A percentile compares a stretch with the other conserved stretches of the same genome.
phyloP scores from a whole-genome alignment of 2,113 vertebrate species.

The Psilopogon haemacephalus region DNA sequence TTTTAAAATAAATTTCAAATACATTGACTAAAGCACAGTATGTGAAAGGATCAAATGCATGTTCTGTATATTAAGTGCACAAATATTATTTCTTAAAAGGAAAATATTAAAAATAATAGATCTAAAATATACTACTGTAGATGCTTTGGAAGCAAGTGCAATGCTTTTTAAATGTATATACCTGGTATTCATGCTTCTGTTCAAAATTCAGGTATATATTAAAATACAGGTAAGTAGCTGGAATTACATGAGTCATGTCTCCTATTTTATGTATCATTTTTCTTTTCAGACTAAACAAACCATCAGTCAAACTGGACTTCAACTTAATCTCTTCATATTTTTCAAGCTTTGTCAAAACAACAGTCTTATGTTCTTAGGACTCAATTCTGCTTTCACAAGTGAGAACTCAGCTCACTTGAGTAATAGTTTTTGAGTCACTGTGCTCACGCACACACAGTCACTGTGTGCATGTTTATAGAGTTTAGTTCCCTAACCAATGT shows the following conservation, averaged over 20 bases:
- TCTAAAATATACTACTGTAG: not conserved
- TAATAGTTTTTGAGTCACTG: not conserved
- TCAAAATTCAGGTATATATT: not conserved
- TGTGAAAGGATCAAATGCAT: not conserved
- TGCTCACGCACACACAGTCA: not conserved
- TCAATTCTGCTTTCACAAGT: not conserved
- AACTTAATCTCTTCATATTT: not conserved
- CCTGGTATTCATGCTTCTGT: not conserved
- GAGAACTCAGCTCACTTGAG: not conserved
- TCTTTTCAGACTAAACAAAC: not conserved
- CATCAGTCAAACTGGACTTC: not conserved
- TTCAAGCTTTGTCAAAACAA: slow-evolving; percentile 12
- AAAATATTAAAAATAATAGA: not conserved
- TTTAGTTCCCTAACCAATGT: not conserved
- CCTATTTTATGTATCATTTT: not conserved
- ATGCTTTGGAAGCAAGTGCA: not conserved
- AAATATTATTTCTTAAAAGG: not conserved
- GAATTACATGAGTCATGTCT: not conserved
- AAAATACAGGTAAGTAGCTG: not conserved
- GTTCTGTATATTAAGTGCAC: not conserved
- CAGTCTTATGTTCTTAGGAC: not conserved
- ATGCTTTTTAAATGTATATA: not conserved
- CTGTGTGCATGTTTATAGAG: not conserved
- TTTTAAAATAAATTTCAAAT: not conserved
- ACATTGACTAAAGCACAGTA: not conserved